Base-by-base conservation (phyloP, 2,888 invertebrate genomes). In the Tigriopus californicus region DNA sequence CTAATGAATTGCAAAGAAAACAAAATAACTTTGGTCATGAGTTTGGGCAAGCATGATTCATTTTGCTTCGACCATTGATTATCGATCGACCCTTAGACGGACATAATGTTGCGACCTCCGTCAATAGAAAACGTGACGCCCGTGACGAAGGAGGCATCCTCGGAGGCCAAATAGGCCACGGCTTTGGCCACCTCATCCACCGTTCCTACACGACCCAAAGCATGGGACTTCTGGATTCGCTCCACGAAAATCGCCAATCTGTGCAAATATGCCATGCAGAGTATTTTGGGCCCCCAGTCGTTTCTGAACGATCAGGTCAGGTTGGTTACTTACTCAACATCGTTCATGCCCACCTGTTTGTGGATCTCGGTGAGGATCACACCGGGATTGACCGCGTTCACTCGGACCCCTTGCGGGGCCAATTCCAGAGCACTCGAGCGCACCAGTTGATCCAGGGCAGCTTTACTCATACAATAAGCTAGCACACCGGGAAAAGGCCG, bases 391-490 rank as follows among this genome's bases (percentile, higher is more conserved):
- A 94, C 89, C 64, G 83, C 79, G 71, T 94, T 94, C 0, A 90
- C 90, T 61, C 94, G 74, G 0, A 94, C 87, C 60, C 71, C 69
- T 61, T 57, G 41, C n/a, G 15, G 52, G 18, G 85, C 88, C 58
- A 89, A 70, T 67, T 89, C 95, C 61, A 98, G 72, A 3, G 97
- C 94, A 2, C 83, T 79, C 71, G 92, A 92, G 66, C 85, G 78
- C 0, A 97, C 97, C 64, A 98, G 81, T 70, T 95, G 95, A 72
- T 98, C 97, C 0, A 97, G 76, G 1, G 92, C 86, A 42, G 90
- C 79, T 73, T 98, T 97, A 0, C 91, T 90, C 70, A 97, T 81
- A 65, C 83, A 83, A 70, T 98, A 98, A 0, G 91, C 85, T 49
- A 94, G 71, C 0, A 92, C 84, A 8, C 85, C 85, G 1, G 92